Base-by-base conservation (phyloP, 2,888 invertebrate species). In the Lepas anatifera region DNA sequence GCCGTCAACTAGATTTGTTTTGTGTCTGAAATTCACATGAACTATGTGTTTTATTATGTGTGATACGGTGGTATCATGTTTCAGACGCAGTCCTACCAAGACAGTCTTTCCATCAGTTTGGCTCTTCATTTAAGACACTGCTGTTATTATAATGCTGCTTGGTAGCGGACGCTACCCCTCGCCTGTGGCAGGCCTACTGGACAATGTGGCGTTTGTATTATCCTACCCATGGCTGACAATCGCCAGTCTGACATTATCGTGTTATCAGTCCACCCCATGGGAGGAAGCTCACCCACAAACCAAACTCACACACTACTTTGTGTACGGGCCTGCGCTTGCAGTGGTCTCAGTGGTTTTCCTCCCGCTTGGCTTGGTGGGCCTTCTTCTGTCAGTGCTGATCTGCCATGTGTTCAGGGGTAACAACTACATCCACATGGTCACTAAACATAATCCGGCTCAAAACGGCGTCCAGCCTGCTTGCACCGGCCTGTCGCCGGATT, bases 261-360 rank as follows among this genome's bases (percentile, higher is more conserved):
- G 73, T 63, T 74, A 74, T 37, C 68, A 74, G 27, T 72, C 72
- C 32, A 72, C 72, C 16, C 71, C 72, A 41, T 68, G 69, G n/a
- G 72, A 74, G 35, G 71, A 69, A 39, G 70, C 68, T 6, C 52
- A 73, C 16, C 72, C 74, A 0, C 70, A 72, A 43, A 27, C 29
- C 4, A 58, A 58, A 16, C 32, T 58, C 18, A 58, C 58, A 4
- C 58, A 58, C 18, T 58, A 58, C 18, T 58, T 58, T 27, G 27
- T 32, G 2, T 58, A 58, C 22, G 58, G 58, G 18, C 58, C 58
- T 6, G 58, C 32, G 1, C 32, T 58, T 18, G 58, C 18, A 11
- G 3, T 58, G 29, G 2, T 58, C 22, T 7, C 32, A 1, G 4
- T 58, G 18, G 58, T 13, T 4, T 32, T 58, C 22, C 32, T 32